phyloP scores from a whole-genome alignment of 1,140 invertebrate species.

The Atta colombica region DNA sequence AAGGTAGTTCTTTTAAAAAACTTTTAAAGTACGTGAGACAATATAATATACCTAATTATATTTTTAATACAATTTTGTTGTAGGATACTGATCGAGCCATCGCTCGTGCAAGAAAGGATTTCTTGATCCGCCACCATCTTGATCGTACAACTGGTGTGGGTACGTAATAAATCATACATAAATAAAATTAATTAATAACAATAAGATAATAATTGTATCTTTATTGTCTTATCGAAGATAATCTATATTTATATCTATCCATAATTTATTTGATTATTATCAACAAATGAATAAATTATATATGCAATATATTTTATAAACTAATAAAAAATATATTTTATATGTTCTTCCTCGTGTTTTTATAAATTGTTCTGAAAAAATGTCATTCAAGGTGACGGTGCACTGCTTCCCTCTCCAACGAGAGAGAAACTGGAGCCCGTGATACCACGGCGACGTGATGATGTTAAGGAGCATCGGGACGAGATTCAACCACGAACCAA shows the following conservation, averaged over 20 bases:
- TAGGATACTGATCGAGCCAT: constrained; percentile 86
- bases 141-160: constrained; percentile 90
- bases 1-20: no score
- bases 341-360: not conserved
- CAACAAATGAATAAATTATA: not conserved
- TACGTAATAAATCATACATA: constrained; percentile 82
- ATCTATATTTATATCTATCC: not conserved
- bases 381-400: constrained; percentile 85
- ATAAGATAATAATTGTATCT: not conserved
- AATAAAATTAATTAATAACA: constrained; percentile 13
- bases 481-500: constrained; percentile 85
- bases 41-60: not conserved
- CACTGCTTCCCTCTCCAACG: constrained; percentile 89
- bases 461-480: constrained; percentile 83
- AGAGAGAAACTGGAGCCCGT: constrained; percentile 91
- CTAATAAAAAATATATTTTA: not conserved
- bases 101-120: constrained; percentile 86
- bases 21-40: not conserved
- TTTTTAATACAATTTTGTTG: constrained; percentile 24
- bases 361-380: constrained; percentile 9
- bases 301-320: not conserved
- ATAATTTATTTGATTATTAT: not conserved
- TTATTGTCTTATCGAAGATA: not conserved
- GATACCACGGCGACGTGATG: constrained; percentile 89
- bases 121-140: constrained; percentile 90